Evolutionary conservation across 1,140 invertebrate genomes (phyloP), one percentile per base, ranked within the genome.

Genomic region (Teleopsis dalmanni): DNA sequence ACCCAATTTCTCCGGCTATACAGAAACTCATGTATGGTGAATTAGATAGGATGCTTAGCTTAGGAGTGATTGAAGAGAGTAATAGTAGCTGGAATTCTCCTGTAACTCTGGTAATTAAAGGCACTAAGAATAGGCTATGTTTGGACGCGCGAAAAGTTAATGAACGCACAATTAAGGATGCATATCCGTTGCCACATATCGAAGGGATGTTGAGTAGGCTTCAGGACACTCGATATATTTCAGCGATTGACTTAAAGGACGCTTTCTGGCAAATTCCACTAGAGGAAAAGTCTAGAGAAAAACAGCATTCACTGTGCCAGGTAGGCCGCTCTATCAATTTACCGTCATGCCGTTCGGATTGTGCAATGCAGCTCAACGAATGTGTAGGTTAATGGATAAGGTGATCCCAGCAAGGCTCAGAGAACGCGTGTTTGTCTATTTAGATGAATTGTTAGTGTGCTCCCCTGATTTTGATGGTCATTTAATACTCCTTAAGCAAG

Each of bases 251-350:
- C n/a, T n/a, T n/a, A n/a, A n/a, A n/a, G n/a, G n/a, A n/a, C n/a
- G n/a, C n/a, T n/a, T n/a, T n/a, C n/a, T n/a, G n/a, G n/a, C n/a
- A n/a, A 19, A 52, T 52, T 13, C 26, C 40, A 6, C 52, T 54
- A 22, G 23, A 19, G 9, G 23, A 41, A n/a, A 26, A 29, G 9
- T 56, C 58, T 10, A 42, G 47, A 22, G 47, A 60, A 60, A 48
- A 75, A 45, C 73, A 1, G 70, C 62, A 2, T 75, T 75, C 52
- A 54, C 53, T 4, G 56, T 71, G 2, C 59, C 55, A n/a, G n/a
- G n/a, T n/a, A n/a, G n/a, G n/a, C n/a, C n/a, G n/a, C n/a, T n/a
- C n/a, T n/a, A n/a, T n/a, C n/a, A n/a, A n/a, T n/a, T n/a, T n/a
- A n/a, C n/a, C n/a, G n/a, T n/a, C n/a, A n/a, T n/a, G n/a, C n/a